These are phyloP conservation scores for Stictocephala bisonia DNA, from an alignment of 2,888 invertebrate species.

Conservation along the genomic window DNA sequence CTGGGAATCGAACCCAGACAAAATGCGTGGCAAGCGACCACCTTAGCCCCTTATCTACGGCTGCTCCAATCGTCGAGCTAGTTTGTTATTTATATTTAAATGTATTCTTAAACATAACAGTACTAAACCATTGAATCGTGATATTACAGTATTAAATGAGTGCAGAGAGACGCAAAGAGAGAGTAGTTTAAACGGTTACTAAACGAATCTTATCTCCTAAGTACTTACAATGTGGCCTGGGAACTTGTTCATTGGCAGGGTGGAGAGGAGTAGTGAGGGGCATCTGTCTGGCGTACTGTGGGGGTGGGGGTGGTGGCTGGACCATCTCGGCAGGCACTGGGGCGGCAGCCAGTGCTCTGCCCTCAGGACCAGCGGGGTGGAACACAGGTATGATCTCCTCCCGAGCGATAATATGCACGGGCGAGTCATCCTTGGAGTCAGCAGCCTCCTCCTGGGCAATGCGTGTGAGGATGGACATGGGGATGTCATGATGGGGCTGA, in stretches of 20 bases:
- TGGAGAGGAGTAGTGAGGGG: conserved; percentile 61
- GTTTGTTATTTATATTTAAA: no score
- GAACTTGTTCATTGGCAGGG: conserved; percentile 68
- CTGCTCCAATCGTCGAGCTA: no score
- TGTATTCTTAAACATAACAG: no score
- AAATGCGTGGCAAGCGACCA: no score
- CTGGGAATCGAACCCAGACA: no score
- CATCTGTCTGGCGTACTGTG: conserved; percentile 62
- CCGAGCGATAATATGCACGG: conserved; percentile 53
- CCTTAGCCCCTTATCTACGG: no score
- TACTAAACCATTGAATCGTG: not conserved
- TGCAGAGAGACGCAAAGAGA: not conserved
- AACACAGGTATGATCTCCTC: conserved; percentile 57
- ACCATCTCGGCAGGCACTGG: conserved; percentile 58
- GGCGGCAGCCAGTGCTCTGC: conserved; percentile 46
- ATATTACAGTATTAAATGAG: not conserved
- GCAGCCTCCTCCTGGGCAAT: conserved; percentile 64
- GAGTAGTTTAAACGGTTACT: not conserved
- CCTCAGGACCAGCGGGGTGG: conserved; percentile 52
- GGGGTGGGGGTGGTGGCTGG: conserved; percentile 62
- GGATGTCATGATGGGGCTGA: conserved; percentile 48
- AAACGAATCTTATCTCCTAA: not conserved
- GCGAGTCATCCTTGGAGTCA: conserved; percentile 45
- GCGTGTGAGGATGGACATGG: conserved; percentile 57
- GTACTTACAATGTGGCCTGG: conserved; percentile 82